Conservation (phyloP, 64 coral and sea anemone genomes). For the Montipora cactus region DNA sequence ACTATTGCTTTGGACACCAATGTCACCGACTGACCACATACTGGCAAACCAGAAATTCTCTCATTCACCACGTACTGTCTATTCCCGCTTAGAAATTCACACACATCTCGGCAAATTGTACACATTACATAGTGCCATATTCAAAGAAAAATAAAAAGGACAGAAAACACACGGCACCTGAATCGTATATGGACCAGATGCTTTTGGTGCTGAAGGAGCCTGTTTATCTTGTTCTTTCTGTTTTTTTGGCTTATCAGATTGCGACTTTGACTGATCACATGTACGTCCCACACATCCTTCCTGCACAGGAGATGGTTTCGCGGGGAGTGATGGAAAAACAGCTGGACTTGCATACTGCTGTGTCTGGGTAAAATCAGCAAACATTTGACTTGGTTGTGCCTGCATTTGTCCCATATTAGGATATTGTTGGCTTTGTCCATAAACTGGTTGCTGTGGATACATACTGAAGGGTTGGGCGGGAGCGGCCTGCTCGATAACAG, state of each 20-base stretch:
- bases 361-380: conserved; percentile 1
- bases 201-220: conserved; percentile 39
- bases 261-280: conserved; percentile 40
- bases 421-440: conserved; percentile 26
- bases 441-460: conserved; percentile 38
- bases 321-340: background rate
- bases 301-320: conserved; percentile 46
- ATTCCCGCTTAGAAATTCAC: too few species aligned
- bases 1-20: too few species aligned
- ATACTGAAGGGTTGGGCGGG: conserved; percentile 1
- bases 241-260: conserved; percentile 20
- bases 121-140: too few species aligned
- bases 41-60: too few species aligned
- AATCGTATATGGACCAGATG: conserved; percentile 32
- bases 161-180: background rate
- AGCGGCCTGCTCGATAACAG: conserved; percentile 40
- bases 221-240: conserved; percentile 8
- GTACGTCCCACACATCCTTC: conserved; percentile 65
- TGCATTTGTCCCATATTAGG: conserved; percentile 23
- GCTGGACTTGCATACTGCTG: conserved; percentile 9
- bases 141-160: background rate
- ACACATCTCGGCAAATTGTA: too few species aligned
- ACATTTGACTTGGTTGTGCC: conserved; percentile 1
- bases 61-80: too few species aligned
- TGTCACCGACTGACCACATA: too few species aligned